These are phyloP conservation scores for Trochalopteron elliotii DNA, from an alignment of 2,113 vertebrate species.

Conservation along the genomic window DNA sequence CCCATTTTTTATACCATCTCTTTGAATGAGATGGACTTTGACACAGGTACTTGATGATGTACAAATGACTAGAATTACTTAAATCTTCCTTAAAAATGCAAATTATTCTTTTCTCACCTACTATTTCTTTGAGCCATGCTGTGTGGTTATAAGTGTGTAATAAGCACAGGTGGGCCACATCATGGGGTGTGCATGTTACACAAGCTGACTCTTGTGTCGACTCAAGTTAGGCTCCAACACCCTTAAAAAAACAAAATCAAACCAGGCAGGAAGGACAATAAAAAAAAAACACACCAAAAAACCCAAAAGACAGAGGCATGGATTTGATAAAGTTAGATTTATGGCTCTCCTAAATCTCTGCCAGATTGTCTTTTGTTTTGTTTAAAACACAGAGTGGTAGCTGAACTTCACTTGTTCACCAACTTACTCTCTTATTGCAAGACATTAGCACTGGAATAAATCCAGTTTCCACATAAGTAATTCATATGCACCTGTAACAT, in stretches of 20 bases:
- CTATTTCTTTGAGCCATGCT: background rate
- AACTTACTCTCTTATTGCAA: background rate
- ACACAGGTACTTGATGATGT: background rate
- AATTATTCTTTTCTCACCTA: background rate
- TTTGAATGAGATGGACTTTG: background rate
- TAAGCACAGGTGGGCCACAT: background rate
- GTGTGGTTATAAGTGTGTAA: background rate
- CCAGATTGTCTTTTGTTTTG: background rate
- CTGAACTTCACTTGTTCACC: background rate
- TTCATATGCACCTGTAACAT: background rate
- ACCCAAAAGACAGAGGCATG: background rate
- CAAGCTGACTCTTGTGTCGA: background rate
- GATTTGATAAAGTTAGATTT: background rate
- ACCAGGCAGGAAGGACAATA: accelerated
- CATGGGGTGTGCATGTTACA: background rate
- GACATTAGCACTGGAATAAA: background rate
- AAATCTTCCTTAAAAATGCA: background rate
- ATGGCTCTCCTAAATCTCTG: background rate
- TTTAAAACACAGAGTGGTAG: background rate
- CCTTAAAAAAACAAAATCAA: background rate
- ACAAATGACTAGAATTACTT: background rate
- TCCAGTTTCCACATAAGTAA: background rate
- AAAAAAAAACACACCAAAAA: too few relatives aligned
- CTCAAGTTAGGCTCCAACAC: background rate
- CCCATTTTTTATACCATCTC: background rate